Evolutionary conservation across 2,888 invertebrate species (phyloP).

Genomic region (Drosophila prolongata): DNA sequence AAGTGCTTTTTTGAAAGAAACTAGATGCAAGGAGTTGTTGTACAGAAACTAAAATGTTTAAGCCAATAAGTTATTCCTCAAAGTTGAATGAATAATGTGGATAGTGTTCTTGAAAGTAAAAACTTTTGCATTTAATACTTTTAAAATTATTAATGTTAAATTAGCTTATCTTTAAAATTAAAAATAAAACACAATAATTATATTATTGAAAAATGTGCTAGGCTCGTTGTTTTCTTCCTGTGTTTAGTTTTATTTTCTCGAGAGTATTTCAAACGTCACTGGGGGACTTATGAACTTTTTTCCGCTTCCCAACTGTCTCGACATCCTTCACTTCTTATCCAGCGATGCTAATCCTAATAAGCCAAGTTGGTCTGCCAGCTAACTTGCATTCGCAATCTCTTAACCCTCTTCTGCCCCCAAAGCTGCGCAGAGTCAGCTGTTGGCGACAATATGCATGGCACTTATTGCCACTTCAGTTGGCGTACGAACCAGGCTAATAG

Average conservation of each 20-base stretch:
- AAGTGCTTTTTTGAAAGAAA: not conserved
- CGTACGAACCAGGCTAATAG: conserved; percentile 56
- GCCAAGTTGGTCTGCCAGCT: conserved; percentile 25
- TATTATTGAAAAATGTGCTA: not conserved
- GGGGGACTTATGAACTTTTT: not conserved
- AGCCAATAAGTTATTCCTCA: too few relatives aligned
- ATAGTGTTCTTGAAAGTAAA: too few relatives aligned
- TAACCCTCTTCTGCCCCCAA: conserved; percentile 20
- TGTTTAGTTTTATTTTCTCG: not conserved
- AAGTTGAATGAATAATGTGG: too few relatives aligned
- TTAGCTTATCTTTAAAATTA: too few relatives aligned
- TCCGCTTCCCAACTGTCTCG: conserved; percentile 1
- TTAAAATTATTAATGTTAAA: too few relatives aligned
- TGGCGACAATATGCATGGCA: conserved; percentile 73
- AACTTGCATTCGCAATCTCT: conserved; percentile 30
- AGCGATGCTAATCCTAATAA: conserved; percentile 30
- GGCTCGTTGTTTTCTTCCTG: not conserved
- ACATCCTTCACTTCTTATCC: conserved; percentile 17
- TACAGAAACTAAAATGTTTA: too few relatives aligned
- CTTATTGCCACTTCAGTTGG: conserved; percentile 79
- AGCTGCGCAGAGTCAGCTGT: conserved; percentile 42
- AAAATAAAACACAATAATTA: too few relatives aligned
- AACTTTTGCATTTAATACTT: too few relatives aligned
- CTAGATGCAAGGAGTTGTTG: too few relatives aligned
- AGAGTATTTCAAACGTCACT: not conserved